These are phyloP conservation scores for Helicoverpa zea DNA, from an alignment of 1,140 invertebrate species.

Conservation along the genomic window DNA sequence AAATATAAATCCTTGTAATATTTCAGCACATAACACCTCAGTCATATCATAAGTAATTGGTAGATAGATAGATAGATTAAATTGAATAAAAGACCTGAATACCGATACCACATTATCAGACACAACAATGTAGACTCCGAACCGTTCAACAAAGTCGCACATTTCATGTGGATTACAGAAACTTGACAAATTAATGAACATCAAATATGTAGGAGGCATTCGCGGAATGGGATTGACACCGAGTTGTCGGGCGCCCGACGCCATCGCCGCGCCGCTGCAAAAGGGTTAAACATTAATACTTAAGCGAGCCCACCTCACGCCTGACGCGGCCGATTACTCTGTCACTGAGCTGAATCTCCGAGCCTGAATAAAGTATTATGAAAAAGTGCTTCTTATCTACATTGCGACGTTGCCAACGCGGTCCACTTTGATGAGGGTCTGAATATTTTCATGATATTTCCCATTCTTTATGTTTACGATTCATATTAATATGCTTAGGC, in stretches of 20 bases:
- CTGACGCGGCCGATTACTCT: constrained; percentile 82
- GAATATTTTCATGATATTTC: constrained; percentile 51
- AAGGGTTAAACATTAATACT: constrained; percentile 85
- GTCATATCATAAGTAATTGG: too few relatives aligned
- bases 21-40: too few relatives aligned
- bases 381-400: constrained; percentile 84
- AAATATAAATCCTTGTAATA: too few relatives aligned
- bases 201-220: constrained; percentile 79
- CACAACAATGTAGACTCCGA: constrained; percentile 41
- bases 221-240: constrained; percentile 77
- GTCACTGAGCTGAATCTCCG: constrained; percentile 83
- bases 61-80: too few relatives aligned
- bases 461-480: constrained; percentile 1
- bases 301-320: constrained; percentile 76
- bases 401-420: constrained; percentile 58
- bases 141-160: constrained; percentile 29
- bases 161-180: constrained; percentile 52
- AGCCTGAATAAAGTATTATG: constrained; percentile 85
- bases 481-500: not conserved
- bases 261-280: constrained; percentile 69
- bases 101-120: not conserved
- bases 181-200: constrained; percentile 83
- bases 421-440: constrained; percentile 78
- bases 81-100: not conserved
- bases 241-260: constrained; percentile 73